Conservation (phyloP, 2,113 vertebrate genomes). For the Petrocephalus microphthalmus region DNA sequence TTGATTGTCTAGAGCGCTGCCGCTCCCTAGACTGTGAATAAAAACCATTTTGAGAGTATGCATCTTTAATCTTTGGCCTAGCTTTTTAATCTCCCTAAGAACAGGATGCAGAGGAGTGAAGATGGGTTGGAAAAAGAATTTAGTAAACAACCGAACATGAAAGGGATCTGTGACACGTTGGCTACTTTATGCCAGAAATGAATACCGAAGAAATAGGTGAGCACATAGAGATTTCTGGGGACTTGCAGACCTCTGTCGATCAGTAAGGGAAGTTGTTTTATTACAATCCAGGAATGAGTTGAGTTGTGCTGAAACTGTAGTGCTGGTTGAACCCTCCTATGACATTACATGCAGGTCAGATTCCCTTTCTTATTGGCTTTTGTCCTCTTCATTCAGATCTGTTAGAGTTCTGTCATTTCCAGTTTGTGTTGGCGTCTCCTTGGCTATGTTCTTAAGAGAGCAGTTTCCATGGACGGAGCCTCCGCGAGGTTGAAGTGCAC, state of each 20-base stretch:
- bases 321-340: background rate
- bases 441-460: background rate
- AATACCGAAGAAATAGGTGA: background rate
- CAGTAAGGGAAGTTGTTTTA: background rate
- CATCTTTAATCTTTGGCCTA: background rate
- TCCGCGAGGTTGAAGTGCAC: background rate
- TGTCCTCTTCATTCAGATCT: background rate
- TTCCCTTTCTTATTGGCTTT: background rate
- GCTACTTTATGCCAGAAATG: background rate
- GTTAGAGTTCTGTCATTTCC: constrained; percentile 19
- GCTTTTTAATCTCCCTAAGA: background rate
- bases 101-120: background rate
- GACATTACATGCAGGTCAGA: background rate
- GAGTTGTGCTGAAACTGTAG: background rate
- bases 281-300: background rate
- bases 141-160: too few relatives aligned
- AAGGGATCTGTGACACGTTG: background rate
- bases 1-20: background rate
- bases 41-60: background rate
- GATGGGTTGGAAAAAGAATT: background rate
- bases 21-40: background rate
- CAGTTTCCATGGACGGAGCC: background rate
- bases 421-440: background rate
- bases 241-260: background rate
- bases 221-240: background rate